phyloP scores from a whole-genome alignment of 2,797 vertebrate genomes.

The Peromyscus attwateri region DNA sequence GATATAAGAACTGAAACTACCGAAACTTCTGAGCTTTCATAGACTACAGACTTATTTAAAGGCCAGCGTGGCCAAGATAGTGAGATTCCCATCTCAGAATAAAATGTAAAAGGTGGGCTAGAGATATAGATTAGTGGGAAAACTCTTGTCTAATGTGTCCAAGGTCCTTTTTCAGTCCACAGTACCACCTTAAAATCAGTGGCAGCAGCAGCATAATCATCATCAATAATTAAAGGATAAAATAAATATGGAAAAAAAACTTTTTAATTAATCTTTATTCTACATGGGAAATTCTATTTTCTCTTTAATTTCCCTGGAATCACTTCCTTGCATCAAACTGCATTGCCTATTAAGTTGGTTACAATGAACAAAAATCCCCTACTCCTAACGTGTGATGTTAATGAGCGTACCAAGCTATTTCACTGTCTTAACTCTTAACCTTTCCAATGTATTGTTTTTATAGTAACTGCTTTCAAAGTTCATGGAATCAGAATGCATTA shows the following conservation, averaged over 20 bases:
- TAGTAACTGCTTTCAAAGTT: neutral
- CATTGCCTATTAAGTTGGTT: slow-evolving; percentile 38
- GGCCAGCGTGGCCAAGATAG: neutral
- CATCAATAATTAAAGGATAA: neutral
- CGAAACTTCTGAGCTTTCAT: neutral
- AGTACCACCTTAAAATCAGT: neutral
- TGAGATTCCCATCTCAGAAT: neutral
- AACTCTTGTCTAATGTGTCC: neutral
- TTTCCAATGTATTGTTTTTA: slow-evolving; percentile 11
- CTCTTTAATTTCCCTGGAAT: neutral
- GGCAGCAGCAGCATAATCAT: neutral
- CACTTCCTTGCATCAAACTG: slow-evolving; percentile 22
- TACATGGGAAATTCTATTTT: slow-evolving; percentile 48
- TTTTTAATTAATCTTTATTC: slow-evolving; percentile 35
- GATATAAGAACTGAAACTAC: neutral
- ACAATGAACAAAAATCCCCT: slow-evolving; percentile 50
- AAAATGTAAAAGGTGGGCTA: neutral
- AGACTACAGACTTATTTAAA: neutral
- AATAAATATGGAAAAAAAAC: slow-evolving; percentile 31
- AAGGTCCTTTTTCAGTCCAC: neutral
- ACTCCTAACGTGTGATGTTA: slow-evolving; percentile 36
- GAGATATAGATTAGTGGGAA: neutral
- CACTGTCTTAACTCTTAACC: neutral
- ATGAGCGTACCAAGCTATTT: slow-evolving; percentile 7
- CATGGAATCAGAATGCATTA: neutral